Percentiles rank a stretch among this genome's conserved stretches.
Conservation (phyloP, 2,113 vertebrate genomes). For the Phrynocephalus versicolor region DNA sequence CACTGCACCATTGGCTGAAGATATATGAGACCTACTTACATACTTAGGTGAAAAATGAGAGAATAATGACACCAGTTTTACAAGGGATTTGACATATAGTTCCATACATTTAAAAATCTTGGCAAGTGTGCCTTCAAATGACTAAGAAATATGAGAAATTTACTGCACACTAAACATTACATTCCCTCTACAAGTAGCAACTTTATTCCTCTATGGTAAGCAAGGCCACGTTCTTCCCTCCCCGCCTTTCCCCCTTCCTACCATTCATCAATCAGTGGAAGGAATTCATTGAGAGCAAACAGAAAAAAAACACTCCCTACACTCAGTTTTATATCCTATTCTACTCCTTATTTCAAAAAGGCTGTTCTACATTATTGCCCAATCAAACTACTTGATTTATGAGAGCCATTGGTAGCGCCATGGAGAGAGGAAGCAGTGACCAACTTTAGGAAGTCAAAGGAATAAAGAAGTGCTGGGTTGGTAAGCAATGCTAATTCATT, state of each 20-base stretch:
- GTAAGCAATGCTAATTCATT: not conserved
- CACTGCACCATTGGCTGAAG: conserved; percentile 20
- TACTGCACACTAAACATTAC: conserved; percentile 42
- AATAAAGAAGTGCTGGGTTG: not conserved
- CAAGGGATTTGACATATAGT: conserved; percentile 51
- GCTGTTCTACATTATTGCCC: conserved; percentile 26
- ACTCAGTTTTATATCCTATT: conserved; percentile 33
- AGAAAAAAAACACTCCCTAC: conserved; percentile 43
- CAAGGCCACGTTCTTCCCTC: not conserved
- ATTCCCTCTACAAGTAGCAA: not conserved
- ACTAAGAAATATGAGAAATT: conserved; percentile 59
- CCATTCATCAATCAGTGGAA: conserved; percentile 24
- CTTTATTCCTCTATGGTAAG: conserved; percentile 25
- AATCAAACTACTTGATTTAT: conserved; percentile 32
- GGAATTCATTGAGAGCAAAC: conserved; percentile 15
- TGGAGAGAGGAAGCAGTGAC: not conserved
- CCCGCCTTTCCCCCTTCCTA: not conserved
- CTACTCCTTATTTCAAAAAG: conserved; percentile 36
- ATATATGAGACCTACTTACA: conserved; percentile 44
- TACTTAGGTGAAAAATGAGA: conserved; percentile 47
- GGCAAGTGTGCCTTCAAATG: not conserved
- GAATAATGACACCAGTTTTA: conserved; percentile 49
- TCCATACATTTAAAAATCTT: conserved; percentile 53
- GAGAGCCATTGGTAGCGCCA: not conserved
- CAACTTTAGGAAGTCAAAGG: not conserved